Evolutionary conservation across 2,113 vertebrate species (phyloP).

Genomic region (Sylvietta virens): DNA sequence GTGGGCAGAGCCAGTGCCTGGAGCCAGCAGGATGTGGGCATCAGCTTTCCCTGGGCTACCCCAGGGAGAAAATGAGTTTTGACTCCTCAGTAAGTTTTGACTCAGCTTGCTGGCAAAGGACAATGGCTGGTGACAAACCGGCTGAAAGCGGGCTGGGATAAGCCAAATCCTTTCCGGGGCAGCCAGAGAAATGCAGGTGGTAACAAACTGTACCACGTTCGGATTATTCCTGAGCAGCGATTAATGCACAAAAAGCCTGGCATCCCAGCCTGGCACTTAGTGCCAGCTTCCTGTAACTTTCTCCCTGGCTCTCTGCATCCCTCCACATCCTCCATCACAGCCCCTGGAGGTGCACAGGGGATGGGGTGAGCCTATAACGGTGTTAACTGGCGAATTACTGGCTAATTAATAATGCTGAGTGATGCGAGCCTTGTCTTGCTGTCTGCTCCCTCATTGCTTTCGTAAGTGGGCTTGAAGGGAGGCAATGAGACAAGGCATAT

Average conservation of each 20-base stretch:
- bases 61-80: neutral
- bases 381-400: slow-evolving; percentile 28
- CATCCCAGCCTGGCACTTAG: neutral
- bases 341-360: neutral
- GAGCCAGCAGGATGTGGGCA: neutral
- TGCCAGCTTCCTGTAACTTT: neutral
- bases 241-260: neutral
- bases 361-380: neutral
- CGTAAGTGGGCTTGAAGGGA: slow-evolving; percentile 65
- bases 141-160: neutral
- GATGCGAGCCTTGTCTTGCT: slow-evolving; percentile 38
- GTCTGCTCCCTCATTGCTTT: slow-evolving; percentile 63
- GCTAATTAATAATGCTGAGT: slow-evolving; percentile 52
- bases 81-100: neutral
- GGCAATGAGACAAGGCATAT: slow-evolving; percentile 37
- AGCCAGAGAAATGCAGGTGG: neutral
- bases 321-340: neutral
- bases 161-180: neutral
- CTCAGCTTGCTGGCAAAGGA: neutral
- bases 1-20: neutral
- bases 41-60: neutral
- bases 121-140: neutral
- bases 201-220: neutral
- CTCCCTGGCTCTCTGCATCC: neutral
- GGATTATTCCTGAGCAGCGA: neutral